These are phyloP conservation scores for Brachionus manjavacas DNA, from an alignment of 1,140 invertebrate genomes.

Conservation along the genomic window DNA sequence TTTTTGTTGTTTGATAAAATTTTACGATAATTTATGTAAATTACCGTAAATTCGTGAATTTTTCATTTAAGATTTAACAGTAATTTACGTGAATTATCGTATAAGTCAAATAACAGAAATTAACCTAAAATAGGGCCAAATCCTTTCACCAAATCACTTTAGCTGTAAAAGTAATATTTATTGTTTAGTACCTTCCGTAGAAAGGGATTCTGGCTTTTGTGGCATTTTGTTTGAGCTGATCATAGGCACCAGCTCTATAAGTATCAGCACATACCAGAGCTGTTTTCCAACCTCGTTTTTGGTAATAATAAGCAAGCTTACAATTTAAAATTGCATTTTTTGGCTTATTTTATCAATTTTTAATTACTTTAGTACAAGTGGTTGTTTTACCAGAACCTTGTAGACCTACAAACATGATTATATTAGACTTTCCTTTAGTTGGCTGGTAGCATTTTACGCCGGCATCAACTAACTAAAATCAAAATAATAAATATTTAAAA, in stretches of 20 bases:
- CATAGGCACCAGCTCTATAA: constrained; percentile 97
- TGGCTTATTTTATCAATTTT: background rate
- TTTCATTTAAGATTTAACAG: too few species aligned
- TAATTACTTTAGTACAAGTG: constrained; percentile 80
- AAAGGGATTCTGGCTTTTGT: constrained; percentile 99
- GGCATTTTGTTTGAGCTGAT: constrained; percentile 99
- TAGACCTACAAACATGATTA: constrained; percentile 99
- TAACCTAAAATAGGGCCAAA: too few species aligned
- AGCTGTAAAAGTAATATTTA: too few species aligned
- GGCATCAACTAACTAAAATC: constrained; percentile 84
- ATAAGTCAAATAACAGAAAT: too few species aligned
- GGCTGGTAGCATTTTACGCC: constrained; percentile 94
- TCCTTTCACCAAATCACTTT: too few species aligned
- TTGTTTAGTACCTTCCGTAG: constrained; percentile 78
- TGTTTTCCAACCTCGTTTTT: constrained; percentile 98
- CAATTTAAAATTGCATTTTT: constrained; percentile 49
- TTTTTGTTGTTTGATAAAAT: too few species aligned
- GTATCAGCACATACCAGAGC: constrained; percentile 98
- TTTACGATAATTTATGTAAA: too few species aligned
- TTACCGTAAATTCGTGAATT: too few species aligned
- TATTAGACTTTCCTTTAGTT: constrained; percentile 85
- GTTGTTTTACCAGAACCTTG: constrained; percentile 98
- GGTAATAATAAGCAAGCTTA: constrained; percentile 81
- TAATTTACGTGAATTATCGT: too few species aligned
- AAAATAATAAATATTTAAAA: background rate